Evolutionary conservation across 2,888 invertebrate species (phyloP), one percentile per base, ranked within the genome.

Genomic region (Calliopum simillimum): DNA sequence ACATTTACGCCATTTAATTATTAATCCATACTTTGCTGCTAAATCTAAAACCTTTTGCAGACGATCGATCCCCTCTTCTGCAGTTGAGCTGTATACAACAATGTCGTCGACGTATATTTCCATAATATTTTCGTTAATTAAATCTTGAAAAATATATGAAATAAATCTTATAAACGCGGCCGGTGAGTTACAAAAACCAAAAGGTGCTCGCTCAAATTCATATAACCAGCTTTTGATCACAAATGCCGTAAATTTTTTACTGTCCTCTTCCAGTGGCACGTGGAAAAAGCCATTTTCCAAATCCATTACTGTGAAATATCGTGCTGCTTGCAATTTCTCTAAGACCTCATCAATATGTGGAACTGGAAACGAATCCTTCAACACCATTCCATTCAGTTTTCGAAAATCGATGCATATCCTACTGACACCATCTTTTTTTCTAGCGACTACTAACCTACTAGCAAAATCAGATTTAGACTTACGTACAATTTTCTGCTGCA

Each of bases 381-480:
- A 68, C 0, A 84, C 80, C 71, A 80, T 79, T 14, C 72, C 69
- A 74, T 86, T 87, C 1, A 86, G 58, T 25, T 74, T 72, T 11
- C 86, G 69, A 71, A 82, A 87, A 70, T 87, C 85, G 0, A 86
- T 76, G 71, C 85, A 86, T 25, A 75, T n/a, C 44, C 73, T 64
- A 41, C 59, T 23, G 0, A 65, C 41, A 13, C 70, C 69, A 33
- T 72, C 62, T 51, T 75, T 75, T 46, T 72, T 73, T 33, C 70
- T 67, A 16, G 55, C 65, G 8, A 71, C 63, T 2, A 72, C 71
- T 5, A 70, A 67, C 51, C 71, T 66, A 49, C 70, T 71, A 13
- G 70, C 61, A 56, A 47, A 63, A 19, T 71, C 46, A 13, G 63
- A 64, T 33, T 21, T 59, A 1, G 73, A 68, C 13, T 59, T 16